A percentile compares a stretch with the other conserved stretches of the same genome.
phyloP scores from a whole-genome alignment of 2,797 vertebrate genomes.

The Pterois miles region DNA sequence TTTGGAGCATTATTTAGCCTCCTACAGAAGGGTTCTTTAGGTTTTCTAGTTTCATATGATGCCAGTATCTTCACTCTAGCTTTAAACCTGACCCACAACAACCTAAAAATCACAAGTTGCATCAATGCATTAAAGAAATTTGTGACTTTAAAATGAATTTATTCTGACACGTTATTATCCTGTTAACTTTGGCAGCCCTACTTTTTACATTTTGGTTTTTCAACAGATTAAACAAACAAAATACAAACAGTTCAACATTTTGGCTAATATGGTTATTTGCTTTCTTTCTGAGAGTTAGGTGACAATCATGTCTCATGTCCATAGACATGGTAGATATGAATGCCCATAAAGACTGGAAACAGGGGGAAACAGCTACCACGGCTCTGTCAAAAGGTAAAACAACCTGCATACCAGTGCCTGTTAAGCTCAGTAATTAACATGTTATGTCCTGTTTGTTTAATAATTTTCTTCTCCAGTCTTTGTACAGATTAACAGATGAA shows the following conservation, averaged over 20 bases:
- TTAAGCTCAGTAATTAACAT: neutral
- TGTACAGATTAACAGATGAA: neutral
- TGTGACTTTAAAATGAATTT: no score
- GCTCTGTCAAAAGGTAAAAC: neutral
- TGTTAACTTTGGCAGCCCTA: rapidly evolving
- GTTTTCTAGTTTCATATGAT: no score
- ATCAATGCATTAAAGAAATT: no score
- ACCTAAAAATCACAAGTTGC: no score
- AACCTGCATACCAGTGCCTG: neutral
- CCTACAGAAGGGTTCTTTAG: no score
- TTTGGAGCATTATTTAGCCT: no score
- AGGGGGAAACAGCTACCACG: neutral
- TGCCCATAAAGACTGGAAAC: neutral
- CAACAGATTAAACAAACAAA: neutral
- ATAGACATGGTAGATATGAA: neutral
- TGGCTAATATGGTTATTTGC: neutral
- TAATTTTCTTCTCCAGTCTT: neutral
- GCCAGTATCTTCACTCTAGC: no score
- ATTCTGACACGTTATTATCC: no score
- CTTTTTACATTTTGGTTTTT: neutral
- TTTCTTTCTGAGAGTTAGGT: neutral
- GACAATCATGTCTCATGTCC: neutral
- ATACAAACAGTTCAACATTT: neutral
- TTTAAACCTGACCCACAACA: no score
- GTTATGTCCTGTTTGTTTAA: neutral